Percentiles rank a stretch among this genome's conserved stretches.
These are phyloP conservation scores for Leptoclinus maculatus DNA, from an alignment of 2,797 vertebrate genomes.

Conservation along the genomic window DNA sequence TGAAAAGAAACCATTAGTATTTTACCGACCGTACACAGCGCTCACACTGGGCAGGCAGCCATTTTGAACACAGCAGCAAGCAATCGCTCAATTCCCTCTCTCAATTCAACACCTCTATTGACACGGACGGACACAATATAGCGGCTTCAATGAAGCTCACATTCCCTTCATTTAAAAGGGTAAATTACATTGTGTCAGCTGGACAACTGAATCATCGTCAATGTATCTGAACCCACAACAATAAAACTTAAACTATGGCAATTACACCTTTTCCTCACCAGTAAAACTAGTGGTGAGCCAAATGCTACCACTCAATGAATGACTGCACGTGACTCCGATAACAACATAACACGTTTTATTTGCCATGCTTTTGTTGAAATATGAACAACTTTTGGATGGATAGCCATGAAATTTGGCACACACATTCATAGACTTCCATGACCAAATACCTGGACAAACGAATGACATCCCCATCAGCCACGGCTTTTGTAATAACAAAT, in stretches of 20 bases:
- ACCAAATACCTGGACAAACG: not conserved
- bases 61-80: constrained; percentile 49
- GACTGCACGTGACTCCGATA: not conserved
- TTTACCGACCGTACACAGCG: constrained; percentile 2
- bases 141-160: constrained; percentile 3
- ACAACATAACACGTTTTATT: not conserved
- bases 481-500: not conserved
- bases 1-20: constrained; percentile 54
- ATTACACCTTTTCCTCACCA: not conserved
- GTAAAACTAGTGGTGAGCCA: not conserved
- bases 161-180: constrained; percentile 1
- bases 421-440: too few species aligned
- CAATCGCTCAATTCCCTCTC: constrained; percentile 3
- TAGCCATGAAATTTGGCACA: too few species aligned
- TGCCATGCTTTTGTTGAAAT: not conserved
- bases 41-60: constrained; percentile 37
- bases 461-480: not conserved
- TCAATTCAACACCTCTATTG: constrained; percentile 9
- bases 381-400: too few species aligned
- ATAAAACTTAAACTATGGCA: not conserved
- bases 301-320: not conserved
- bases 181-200: constrained; percentile 14
- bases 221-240: not conserved
- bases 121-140: constrained; percentile 14
- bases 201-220: not conserved